Evolutionary conservation across 1,140 invertebrate species (phyloP), one percentile per base, ranked within the genome.

Genomic region (Thalassaphorura encarpata): DNA sequence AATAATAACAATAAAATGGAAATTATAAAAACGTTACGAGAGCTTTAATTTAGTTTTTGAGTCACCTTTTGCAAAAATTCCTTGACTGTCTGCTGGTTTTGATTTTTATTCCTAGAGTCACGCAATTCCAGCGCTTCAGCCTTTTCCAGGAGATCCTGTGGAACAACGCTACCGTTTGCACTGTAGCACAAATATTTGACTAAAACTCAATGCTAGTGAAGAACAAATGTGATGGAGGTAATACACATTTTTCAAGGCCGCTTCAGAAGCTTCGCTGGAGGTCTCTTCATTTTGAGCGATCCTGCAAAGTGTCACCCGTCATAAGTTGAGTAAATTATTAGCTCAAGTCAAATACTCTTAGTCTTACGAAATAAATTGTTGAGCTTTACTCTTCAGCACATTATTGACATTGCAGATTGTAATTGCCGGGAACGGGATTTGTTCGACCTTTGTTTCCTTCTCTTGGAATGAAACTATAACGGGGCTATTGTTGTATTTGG

Each of bases 391-490:
- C 19, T 51, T 51, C 24, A 52, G 46, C 15, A 66, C 55, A 28
- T 57, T 60, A 47, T 66, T 66, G 43, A 66, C 52, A 27, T 66
- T 66, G 27, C 64, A 63, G 36, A 61, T 57, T 4, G 64, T 66
- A 1, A 66, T 42, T 2, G 64, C 64, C 5, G 64, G 64, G 33
- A 66, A 66, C 11, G 62, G 61, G 21, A 66, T 58, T 36, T 56
- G 33, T 21, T 53, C 29, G 39, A 62, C 58, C 23, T 21, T 48
- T 16, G 56, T 62, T 28, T 58, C 60, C 31, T 42, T 49, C 13
- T 59, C 51, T 23, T 74, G 72, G 60, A 79, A 79, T 53, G 77
- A 77, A 0, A 79, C 76, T 18, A 79, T 76, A 1, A 79, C 77
- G 3, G 78, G 78, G 8, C 73, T 75, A n/a, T 68, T 70, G 6